These are phyloP conservation scores for Neoaliturus tenellus DNA, from an alignment of 2,888 invertebrate genomes.

Conservation along the genomic window DNA sequence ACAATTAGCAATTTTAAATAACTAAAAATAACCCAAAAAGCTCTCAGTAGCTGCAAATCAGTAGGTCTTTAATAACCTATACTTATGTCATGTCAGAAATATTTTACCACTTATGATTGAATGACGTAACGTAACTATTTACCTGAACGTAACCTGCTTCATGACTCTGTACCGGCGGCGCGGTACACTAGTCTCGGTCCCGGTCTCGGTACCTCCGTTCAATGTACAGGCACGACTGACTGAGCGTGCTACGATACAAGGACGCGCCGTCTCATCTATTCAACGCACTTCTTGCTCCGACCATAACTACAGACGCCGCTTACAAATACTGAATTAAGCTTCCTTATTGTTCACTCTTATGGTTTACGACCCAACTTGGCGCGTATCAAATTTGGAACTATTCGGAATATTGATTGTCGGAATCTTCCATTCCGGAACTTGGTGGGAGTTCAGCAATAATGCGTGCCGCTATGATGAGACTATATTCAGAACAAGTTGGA, in stretches of 20 bases:
- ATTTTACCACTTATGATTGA: too few species aligned
- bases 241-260: neutral
- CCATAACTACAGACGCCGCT: neutral
- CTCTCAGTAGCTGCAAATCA: too few species aligned
- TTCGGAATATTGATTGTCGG: too few species aligned
- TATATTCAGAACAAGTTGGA: too few species aligned
- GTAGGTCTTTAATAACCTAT: too few species aligned
- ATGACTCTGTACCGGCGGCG: neutral
- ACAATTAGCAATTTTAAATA: too few species aligned
- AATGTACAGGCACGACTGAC: neutral
- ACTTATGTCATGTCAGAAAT: too few species aligned
- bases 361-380: neutral
- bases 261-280: constrained; percentile 6
- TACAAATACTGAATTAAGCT: neutral
- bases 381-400: too few species aligned
- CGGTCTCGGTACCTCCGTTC: neutral
- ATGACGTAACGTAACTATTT: neutral
- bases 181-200: neutral
- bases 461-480: too few species aligned
- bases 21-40: too few species aligned
- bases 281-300: neutral
- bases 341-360: neutral
- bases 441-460: too few species aligned
- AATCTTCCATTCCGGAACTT: too few species aligned
- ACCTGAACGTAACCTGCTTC: constrained; percentile 31